Conservation (phyloP, 2,888 invertebrate species). For the Cephus pulcher region DNA sequence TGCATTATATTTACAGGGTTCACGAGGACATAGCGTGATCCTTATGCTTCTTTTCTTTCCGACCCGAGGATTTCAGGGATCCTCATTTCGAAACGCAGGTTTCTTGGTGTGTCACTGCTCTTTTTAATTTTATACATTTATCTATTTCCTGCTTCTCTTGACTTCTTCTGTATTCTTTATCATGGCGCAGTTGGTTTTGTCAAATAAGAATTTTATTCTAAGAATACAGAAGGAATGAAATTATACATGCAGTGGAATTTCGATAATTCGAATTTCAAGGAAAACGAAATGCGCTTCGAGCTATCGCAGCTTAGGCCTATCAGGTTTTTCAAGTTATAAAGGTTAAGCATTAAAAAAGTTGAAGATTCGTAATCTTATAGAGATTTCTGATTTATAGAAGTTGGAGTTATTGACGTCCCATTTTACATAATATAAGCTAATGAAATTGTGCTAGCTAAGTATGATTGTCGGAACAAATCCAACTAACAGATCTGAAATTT, state of each 20-base stretch:
- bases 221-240: background rate
- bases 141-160: background rate
- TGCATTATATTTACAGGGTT: background rate
- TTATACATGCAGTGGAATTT: background rate
- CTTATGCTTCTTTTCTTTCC: slow-evolving; percentile 3
- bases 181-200: too few relatives aligned
- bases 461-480: too few relatives aligned
- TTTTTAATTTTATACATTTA: background rate
- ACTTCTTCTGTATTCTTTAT: background rate
- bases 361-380: too few relatives aligned
- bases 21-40: slow-evolving; percentile 31
- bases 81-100: slow-evolving; percentile 4
- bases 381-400: too few relatives aligned
- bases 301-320: too few relatives aligned
- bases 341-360: too few relatives aligned
- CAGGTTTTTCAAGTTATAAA: too few relatives aligned
- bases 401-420: too few relatives aligned
- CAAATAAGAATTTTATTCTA: too few relatives aligned
- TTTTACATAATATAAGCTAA: background rate
- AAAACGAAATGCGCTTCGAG: too few relatives aligned
- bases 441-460: background rate
- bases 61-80: slow-evolving; percentile 12
- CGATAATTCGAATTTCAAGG: too few relatives aligned
- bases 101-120: background rate
- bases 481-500: too few relatives aligned